phyloP scores from a whole-genome alignment of 2,888 invertebrate species.

The Pristionchus arcanus region DNA sequence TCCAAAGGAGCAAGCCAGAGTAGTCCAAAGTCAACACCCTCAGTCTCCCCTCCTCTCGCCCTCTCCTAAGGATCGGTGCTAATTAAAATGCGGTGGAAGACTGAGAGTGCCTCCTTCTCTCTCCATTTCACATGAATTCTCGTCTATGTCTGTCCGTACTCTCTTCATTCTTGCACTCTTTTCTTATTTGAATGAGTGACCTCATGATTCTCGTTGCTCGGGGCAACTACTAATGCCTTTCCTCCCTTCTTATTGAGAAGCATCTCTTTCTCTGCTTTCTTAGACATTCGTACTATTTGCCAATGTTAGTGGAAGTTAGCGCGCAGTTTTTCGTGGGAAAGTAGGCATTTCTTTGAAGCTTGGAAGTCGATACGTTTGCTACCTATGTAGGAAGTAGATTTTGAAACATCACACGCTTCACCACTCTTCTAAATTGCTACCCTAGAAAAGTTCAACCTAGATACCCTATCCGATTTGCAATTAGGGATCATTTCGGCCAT shows the following conservation, averaged over 20 bases:
- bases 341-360: too few relatives aligned
- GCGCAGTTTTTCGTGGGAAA: too few relatives aligned
- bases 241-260: background rate
- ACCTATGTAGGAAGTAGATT: too few relatives aligned
- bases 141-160: background rate
- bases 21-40: background rate
- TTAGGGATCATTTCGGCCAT: background rate
- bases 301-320: too few relatives aligned
- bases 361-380: too few relatives aligned
- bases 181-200: background rate
- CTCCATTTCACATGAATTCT: constrained; percentile 8
- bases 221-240: constrained; percentile 30
- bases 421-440: too few relatives aligned
- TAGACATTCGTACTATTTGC: background rate
- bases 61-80: background rate
- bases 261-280: background rate
- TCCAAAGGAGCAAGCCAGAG: background rate
- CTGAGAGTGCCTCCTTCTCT: background rate
- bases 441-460: too few relatives aligned
- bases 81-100: background rate
- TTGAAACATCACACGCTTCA: too few relatives aligned
- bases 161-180: constrained; percentile 8
- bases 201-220: constrained; percentile 19
- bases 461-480: background rate
- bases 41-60: background rate